Evolutionary conservation across 2,888 invertebrate species (phyloP).

Genomic region (Campoplex nolae): DNA sequence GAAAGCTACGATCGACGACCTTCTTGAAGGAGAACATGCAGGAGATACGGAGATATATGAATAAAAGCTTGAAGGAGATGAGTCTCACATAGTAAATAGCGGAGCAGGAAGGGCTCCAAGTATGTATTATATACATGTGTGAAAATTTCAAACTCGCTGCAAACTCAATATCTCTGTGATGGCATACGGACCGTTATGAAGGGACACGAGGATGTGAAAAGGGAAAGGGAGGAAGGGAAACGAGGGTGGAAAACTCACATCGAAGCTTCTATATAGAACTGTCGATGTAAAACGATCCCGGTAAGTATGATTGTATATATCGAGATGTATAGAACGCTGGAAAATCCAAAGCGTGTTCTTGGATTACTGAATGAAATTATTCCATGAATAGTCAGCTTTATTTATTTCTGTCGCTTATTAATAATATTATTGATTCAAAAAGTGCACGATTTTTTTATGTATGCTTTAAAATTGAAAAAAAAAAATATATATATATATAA

Average conservation of each 20-base stretch:
- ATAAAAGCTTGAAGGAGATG: conserved; percentile 18
- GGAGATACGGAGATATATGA: neutral
- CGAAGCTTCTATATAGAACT: conserved; percentile 11
- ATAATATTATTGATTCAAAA: too few relatives aligned
- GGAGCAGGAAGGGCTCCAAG: neutral
- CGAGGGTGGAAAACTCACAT: neutral
- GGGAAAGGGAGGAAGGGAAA: neutral
- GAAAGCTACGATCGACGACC: neutral
- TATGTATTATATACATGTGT: conserved; percentile 17
- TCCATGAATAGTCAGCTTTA: too few relatives aligned
- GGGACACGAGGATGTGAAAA: conserved; percentile 7
- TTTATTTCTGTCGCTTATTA: too few relatives aligned
- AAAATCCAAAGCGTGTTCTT: too few relatives aligned
- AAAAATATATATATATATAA: too few relatives aligned
- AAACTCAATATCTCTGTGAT: conserved; percentile 58
- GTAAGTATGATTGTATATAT: neutral
- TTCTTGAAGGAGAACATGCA: neutral
- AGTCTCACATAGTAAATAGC: conserved; percentile 17
- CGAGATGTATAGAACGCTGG: too few relatives aligned
- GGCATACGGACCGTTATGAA: conserved; percentile 31
- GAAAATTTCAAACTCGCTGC: conserved; percentile 38
- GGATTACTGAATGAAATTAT: too few relatives aligned
- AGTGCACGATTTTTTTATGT: too few relatives aligned
- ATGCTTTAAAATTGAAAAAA: too few relatives aligned
- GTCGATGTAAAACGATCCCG: neutral